phyloP scores from a whole-genome alignment of 2,888 invertebrate species.

The Dione vanillae region DNA sequence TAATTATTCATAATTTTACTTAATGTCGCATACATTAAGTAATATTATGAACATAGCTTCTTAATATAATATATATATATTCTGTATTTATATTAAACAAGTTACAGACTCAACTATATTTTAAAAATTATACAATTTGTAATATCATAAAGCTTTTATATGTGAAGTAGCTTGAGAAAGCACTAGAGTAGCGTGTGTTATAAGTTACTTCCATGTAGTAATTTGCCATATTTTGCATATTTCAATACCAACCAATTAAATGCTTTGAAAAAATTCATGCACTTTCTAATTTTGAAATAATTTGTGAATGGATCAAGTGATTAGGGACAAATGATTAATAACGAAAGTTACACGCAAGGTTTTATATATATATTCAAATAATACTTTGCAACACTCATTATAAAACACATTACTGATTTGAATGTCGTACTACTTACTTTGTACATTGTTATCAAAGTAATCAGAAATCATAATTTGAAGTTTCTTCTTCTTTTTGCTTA shows the following conservation, averaged over 20 bases:
- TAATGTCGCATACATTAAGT: no score
- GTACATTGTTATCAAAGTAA: no score
- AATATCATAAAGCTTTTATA: slow-evolving; percentile 33
- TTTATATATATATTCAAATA: not conserved
- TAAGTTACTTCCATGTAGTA: slow-evolving; percentile 26
- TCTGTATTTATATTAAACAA: no score
- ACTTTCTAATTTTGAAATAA: not conserved
- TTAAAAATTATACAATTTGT: slow-evolving; percentile 30
- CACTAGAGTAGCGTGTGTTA: slow-evolving; percentile 39
- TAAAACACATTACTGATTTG: no score
- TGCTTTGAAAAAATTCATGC: slow-evolving; percentile 8
- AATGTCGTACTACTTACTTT: no score
- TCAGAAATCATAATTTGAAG: no score
- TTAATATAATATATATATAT: no score
- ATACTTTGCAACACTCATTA: no score
- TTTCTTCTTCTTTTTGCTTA: no score
- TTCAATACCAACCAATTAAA: slow-evolving; percentile 35
- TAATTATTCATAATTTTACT: no score
- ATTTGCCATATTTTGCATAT: slow-evolving; percentile 40
- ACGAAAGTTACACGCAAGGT: not conserved
- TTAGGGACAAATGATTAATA: not conserved
- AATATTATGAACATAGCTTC: no score
- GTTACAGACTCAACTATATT: not conserved
- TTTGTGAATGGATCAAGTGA: not conserved
- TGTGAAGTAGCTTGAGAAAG: slow-evolving; percentile 19